Base-by-base conservation (phyloP, 2,113 vertebrate genomes). In the Dromaius novaehollandiae region DNA sequence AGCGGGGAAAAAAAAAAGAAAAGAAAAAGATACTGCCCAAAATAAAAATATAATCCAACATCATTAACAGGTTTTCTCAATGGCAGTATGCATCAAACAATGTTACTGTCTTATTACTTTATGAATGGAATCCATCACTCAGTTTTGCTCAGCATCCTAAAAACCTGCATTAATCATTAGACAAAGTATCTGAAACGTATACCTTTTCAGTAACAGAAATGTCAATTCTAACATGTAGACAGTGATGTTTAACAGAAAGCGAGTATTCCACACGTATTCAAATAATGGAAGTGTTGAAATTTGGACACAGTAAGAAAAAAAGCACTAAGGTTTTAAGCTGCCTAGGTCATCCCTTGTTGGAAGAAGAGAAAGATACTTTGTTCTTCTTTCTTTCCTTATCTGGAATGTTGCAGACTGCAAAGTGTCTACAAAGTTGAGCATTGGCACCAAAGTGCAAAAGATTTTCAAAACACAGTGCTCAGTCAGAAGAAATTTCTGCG, bases 261-360 rank as follows among this genome's bases (percentile, higher is more conserved):
- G 24, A 97, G 89, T 84, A 53, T 89, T 96, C 97, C 92, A 97
- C 79, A 96, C 87, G 97, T 89, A 96, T 90, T 97, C 90, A 95
- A 96, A 98, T 92, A 97, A 96, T 97, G 92, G 70, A 95, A 97
- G 90, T 94, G 95, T 26, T 93, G 97, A 97, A 97, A 89, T 95
- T 90, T 93, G 93, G 97, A 98, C 98, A 97, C 96, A 95, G 97
- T 98, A 98, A 97, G 93, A 98, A 97, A 97, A 75, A 96, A 98
- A 98, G 98, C 98, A 96, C 96, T 97, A 98, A 97, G 94, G 96
- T 98, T 98, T 98, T 97, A 98, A 99, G 99, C 99, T 99, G 99
- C 98, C 99, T 98, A 98, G 86, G 96, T 97, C 91, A 97, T 96
- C 96, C 98, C 90, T 97, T 91, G 94, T 88, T 70, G 95, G 96